Percentiles rank a stretch among this genome's conserved stretches.
These are phyloP conservation scores for Caradrina clavipalpis DNA, from an alignment of 2,888 invertebrate genomes.

Conservation along the genomic window DNA sequence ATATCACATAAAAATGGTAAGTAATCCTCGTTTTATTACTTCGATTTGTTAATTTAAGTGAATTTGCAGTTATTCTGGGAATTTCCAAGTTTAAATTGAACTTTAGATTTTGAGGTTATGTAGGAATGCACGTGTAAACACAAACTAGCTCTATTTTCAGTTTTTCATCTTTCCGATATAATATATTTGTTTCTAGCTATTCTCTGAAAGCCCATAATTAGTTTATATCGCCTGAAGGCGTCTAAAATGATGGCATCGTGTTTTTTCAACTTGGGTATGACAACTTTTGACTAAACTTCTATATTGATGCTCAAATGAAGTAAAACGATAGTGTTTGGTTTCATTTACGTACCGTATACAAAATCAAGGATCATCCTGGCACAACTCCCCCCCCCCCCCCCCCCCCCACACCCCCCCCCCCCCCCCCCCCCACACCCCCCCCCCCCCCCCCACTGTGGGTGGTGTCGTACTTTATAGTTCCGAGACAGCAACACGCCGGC, in stretches of 20 bases:
- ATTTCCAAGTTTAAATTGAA: rapidly evolving
- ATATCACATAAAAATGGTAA: constrained; percentile 92
- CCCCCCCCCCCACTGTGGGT: too few relatives aligned
- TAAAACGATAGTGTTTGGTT: too few relatives aligned
- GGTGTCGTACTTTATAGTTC: too few relatives aligned
- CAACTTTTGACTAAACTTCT: too few relatives aligned
- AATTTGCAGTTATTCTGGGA: background rate
- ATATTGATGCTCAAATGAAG: too few relatives aligned
- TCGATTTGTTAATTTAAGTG: background rate
- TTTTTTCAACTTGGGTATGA: background rate
- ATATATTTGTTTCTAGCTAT: background rate
- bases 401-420: too few relatives aligned
- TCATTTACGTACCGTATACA: too few relatives aligned
- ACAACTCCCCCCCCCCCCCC: background rate
- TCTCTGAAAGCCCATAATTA: background rate
- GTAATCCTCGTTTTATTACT: constrained; percentile 42
- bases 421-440: too few relatives aligned
- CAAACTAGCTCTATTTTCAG: background rate
- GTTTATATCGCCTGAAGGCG: too few relatives aligned
- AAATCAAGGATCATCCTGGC: background rate
- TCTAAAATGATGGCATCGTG: background rate
- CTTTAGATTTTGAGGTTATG: constrained; percentile 76
- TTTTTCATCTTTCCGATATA: background rate
- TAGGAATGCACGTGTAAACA: constrained; percentile 75
- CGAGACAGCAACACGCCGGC: too few relatives aligned